phyloP scores from a whole-genome alignment of 2,113 vertebrate genomes.

The Uria lomvia region DNA sequence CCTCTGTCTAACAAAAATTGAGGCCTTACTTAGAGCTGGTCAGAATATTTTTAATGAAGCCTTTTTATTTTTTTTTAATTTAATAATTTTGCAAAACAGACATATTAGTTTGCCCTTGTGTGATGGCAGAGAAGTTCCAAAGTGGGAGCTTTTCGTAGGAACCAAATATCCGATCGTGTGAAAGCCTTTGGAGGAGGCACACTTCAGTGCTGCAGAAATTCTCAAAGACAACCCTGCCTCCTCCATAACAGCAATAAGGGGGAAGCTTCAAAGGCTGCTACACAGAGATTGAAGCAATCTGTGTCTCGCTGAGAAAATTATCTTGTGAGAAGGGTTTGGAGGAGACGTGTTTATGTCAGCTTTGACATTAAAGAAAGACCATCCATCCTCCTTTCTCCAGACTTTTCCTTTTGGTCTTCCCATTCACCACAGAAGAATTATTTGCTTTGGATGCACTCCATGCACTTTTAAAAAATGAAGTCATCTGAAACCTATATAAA shows the following conservation, averaged over 20 bases:
- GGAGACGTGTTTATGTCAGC: slow-evolving; percentile 69
- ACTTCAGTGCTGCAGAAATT: slow-evolving; percentile 65
- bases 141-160: slow-evolving; percentile 48
- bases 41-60: not conserved
- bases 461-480: slow-evolving; percentile 63
- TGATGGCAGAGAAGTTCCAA: slow-evolving; percentile 20
- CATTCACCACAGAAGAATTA: slow-evolving; percentile 63
- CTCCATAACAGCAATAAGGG: slow-evolving; percentile 56
- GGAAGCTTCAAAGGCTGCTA: slow-evolving; percentile 73
- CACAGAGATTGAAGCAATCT: slow-evolving; percentile 72
- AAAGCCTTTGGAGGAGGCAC: slow-evolving; percentile 67
- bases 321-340: slow-evolving; percentile 57
- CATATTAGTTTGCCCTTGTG: not conserved
- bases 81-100: not conserved
- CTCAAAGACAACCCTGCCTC: slow-evolving; percentile 64
- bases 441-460: slow-evolving; percentile 72
- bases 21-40: not conserved
- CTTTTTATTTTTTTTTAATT: not conserved
- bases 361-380: slow-evolving; percentile 74
- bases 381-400: slow-evolving; percentile 65
- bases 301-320: slow-evolving; percentile 73
- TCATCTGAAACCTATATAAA: slow-evolving; percentile 64
- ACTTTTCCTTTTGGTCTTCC: slow-evolving; percentile 65
- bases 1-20: not conserved
- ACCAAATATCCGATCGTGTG: slow-evolving; percentile 49